These are phyloP conservation scores for Ypsolopha scabrella DNA, from an alignment of 2,888 invertebrate genomes.

Conservation along the genomic window DNA sequence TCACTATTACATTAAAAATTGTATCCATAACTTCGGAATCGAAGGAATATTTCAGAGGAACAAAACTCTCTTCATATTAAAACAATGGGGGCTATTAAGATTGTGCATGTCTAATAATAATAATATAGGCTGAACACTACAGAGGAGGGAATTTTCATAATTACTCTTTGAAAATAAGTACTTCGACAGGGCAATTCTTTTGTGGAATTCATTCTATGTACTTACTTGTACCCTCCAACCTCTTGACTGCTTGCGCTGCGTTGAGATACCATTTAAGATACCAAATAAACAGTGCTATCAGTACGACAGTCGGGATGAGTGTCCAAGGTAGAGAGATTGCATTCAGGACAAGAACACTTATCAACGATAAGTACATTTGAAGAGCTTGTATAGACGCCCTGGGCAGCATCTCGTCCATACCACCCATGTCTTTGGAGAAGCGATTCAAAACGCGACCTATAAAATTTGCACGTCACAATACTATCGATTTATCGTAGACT, in stretches of 20 bases:
- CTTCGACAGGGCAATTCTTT: no score
- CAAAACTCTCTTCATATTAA: no score
- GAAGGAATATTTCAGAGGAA: no score
- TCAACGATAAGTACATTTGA: constrained; percentile 58
- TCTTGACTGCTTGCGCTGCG: constrained; percentile 81
- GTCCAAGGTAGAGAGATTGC: constrained; percentile 54
- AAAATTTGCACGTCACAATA: constrained; percentile 4
- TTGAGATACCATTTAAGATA: constrained; percentile 77
- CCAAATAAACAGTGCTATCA: constrained; percentile 70
- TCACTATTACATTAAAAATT: no score
- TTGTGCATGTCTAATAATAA: no score
- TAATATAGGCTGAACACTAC: no score
- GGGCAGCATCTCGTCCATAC: constrained; percentile 80
- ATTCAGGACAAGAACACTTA: constrained; percentile 45
- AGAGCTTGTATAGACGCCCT: constrained; percentile 73
- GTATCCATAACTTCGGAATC: no score
- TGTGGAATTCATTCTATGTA: constrained; percentile 9
- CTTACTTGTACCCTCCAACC: constrained; percentile 78
- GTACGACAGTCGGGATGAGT: constrained; percentile 39
- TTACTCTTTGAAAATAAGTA: no score
- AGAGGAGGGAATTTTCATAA: no score
- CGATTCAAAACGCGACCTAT: constrained; percentile 76
- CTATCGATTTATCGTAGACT: neutral
- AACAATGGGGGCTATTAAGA: no score
- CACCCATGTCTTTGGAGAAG: constrained; percentile 87